Evolutionary conservation across 2,797 vertebrate species (phyloP).

Genomic region (Sardinella longiceps): DNA sequence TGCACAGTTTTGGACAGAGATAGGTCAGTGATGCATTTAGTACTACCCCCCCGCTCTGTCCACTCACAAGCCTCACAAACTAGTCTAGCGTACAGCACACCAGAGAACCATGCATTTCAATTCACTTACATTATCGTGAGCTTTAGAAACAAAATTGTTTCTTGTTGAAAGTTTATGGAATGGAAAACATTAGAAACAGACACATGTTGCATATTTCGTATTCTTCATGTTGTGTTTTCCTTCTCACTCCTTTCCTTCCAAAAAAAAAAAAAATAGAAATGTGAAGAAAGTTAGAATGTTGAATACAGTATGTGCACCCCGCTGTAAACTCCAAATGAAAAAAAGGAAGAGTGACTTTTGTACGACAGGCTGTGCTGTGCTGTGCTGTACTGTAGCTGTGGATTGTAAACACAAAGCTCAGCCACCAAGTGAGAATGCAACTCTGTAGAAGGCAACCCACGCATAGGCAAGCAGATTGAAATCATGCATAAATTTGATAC

Average conservation of each 20-base stretch:
- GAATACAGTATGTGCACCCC: not conserved
- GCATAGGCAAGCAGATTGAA: not conserved
- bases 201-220: not conserved
- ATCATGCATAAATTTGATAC: not conserved
- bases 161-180: not conserved
- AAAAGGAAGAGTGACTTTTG: not conserved
- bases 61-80: not conserved
- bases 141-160: not conserved
- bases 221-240: not conserved
- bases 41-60: not conserved
- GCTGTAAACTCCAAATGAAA: not conserved
- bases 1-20: not conserved
- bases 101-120: not conserved
- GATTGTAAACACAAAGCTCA: not conserved
- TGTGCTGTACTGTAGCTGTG: not conserved
- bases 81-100: not conserved
- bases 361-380: not conserved
- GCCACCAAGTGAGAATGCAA: not conserved
- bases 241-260: no score
- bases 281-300: not conserved
- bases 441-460: slow-evolving; percentile 34
- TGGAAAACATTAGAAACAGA: not conserved
- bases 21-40: not conserved
- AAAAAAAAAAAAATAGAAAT: not conserved
- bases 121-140: not conserved